phyloP scores from a whole-genome alignment of 1,140 invertebrate species.

The Diploscapter pachys region DNA sequence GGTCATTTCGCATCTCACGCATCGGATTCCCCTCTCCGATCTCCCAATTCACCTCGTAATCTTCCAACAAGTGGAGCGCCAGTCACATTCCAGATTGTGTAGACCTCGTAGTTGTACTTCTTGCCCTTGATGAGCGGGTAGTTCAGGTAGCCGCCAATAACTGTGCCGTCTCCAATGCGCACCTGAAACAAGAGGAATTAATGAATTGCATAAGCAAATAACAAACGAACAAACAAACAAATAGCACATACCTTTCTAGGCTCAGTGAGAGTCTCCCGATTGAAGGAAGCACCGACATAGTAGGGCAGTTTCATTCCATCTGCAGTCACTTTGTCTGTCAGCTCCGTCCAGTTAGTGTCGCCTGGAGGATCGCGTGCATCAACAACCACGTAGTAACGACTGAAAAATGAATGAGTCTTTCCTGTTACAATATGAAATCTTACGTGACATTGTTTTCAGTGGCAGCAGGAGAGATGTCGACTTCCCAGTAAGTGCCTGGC shows the following conservation, averaged over 20 bases:
- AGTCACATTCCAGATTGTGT: constrained; percentile 52
- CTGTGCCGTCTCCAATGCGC: constrained; percentile 50
- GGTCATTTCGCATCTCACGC: background rate
- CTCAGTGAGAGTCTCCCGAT: constrained; percentile 45
- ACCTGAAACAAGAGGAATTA: constrained; percentile 14
- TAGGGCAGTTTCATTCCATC: constrained; percentile 52
- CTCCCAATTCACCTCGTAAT: constrained; percentile 44
- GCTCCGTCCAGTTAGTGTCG: constrained; percentile 57
- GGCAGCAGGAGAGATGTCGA: constrained; percentile 49
- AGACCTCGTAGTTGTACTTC: constrained; percentile 59
- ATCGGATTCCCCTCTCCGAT: background rate
- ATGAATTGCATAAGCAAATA: no score
- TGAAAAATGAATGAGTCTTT: background rate
- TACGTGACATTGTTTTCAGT: constrained; percentile 57
- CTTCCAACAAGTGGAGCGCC: constrained; percentile 49
- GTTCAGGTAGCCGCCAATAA: constrained; percentile 57
- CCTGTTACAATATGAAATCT: constrained; percentile 6
- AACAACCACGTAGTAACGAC: constrained; percentile 47
- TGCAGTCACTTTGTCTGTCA: constrained; percentile 59
- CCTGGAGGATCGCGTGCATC: constrained; percentile 57
- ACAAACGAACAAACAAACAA: no score
- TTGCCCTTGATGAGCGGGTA: constrained; percentile 57
- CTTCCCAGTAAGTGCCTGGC: constrained; percentile 52
- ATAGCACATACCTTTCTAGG: constrained; percentile 35
- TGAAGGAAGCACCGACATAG: constrained; percentile 56